Conservation (phyloP, 2,797 vertebrate genomes). For the Muscicapa striata region DNA sequence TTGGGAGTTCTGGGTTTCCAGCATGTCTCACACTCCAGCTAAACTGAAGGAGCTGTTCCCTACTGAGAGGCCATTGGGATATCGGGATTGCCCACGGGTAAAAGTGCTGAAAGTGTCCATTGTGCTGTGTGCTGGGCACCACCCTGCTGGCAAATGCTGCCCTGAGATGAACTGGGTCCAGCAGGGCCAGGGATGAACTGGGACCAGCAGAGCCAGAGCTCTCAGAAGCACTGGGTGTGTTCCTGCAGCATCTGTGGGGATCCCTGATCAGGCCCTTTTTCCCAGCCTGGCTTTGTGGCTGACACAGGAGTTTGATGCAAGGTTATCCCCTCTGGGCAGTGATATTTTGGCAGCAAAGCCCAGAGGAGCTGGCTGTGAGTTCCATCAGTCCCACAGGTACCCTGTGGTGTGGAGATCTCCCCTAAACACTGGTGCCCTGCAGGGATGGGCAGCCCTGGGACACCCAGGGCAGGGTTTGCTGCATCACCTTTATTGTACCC, state of each 20-base stretch:
- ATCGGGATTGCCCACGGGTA: fast-evolving
- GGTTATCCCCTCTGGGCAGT: background rate
- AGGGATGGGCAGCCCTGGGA: fast-evolving
- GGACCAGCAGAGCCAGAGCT: background rate
- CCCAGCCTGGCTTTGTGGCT: background rate
- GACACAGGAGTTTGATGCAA: fast-evolving
- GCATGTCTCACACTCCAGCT: background rate
- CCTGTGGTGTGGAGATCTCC: background rate
- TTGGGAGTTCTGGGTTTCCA: fast-evolving
- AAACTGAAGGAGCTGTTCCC: background rate
- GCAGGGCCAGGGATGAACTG: background rate
- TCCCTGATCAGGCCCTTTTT: fast-evolving
- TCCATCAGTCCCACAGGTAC: fast-evolving
- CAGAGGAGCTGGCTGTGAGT: background rate
- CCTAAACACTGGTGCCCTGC: background rate
- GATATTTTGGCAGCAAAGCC: background rate
- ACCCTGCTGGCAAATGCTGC: background rate
- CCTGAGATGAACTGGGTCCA: background rate
- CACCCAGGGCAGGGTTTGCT: background rate
- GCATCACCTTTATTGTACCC: background rate
- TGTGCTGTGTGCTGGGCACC: background rate
- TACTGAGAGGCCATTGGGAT: fast-evolving
- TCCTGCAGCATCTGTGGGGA: background rate
- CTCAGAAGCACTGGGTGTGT: fast-evolving
- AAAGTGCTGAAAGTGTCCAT: background rate